Evolutionary conservation across 2,888 invertebrate genomes (phyloP).

Genomic region (Saturnia pavonia): DNA sequence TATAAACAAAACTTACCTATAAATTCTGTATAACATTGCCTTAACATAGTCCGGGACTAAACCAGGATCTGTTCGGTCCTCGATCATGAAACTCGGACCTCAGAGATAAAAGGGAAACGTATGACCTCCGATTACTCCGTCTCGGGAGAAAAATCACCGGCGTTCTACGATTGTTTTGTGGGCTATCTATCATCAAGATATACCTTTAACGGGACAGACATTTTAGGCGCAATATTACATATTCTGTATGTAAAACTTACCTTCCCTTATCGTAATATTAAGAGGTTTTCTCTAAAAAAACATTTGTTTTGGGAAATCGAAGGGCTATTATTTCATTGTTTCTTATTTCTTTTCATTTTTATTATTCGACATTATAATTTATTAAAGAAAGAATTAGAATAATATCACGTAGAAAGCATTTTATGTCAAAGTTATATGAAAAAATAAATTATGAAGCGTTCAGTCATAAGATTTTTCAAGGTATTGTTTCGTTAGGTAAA

Average conservation of each 20-base stretch:
- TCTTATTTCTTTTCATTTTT: not conserved
- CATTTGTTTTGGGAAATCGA: not conserved
- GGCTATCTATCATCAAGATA: conserved; percentile 6
- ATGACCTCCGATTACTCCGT: conserved; percentile 14
- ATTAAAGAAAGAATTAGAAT: not conserved
- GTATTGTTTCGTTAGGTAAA: not conserved
- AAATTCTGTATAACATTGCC: not conserved
- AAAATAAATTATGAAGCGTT: not conserved
- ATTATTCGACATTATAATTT: not conserved
- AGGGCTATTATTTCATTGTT: not conserved
- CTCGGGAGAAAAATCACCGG: conserved; percentile 8
- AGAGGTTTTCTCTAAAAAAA: not conserved
- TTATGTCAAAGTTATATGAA: not conserved
- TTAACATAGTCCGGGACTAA: not conserved
- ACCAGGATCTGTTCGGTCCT: not conserved
- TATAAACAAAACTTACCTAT: not conserved
- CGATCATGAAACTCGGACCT: conserved; percentile 8
- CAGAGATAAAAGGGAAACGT: conserved; percentile 11
- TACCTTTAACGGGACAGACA: conserved; percentile 14
- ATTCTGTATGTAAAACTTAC: not conserved
- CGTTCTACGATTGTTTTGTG: conserved; percentile 4
- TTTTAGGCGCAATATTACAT: not conserved
- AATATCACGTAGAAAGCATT: not conserved
- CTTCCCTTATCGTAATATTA: not conserved
- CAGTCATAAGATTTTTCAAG: not conserved